These are phyloP conservation scores for Tetragnatha versicolor DNA, from an alignment of 1,140 invertebrate species.

Conservation along the genomic window DNA sequence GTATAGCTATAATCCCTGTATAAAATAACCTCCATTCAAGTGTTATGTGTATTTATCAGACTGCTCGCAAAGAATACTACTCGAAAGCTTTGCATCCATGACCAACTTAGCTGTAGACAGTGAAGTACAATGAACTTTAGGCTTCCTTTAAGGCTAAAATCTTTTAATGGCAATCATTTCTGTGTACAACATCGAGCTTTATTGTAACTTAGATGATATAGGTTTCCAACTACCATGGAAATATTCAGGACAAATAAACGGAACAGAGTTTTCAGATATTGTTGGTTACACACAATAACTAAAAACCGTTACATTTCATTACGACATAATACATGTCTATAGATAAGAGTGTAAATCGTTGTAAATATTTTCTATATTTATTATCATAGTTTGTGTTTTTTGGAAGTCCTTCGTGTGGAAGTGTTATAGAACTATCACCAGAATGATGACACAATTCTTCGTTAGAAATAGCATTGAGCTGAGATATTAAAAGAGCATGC, in stretches of 20 bases:
- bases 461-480: no score
- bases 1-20: no score
- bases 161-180: constrained; percentile 49
- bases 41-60: no score
- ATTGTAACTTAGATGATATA: constrained; percentile 6
- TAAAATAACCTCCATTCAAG: no score
- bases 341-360: constrained; percentile 40
- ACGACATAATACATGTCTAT: not conserved
- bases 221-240: not conserved
- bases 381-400: constrained; percentile 36
- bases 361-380: constrained; percentile 45
- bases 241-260: not conserved
- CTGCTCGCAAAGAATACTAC: no score
- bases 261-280: not conserved
- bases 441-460: no score
- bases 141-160: constrained; percentile 34
- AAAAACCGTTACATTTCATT: not conserved
- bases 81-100: no score
- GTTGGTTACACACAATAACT: not conserved
- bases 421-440: no score
- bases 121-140: not conserved
- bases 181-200: constrained; percentile 47
- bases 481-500: no score
- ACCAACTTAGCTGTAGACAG: no score
- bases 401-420: not conserved